phyloP scores from a whole-genome alignment of 2,797 vertebrate species.

The Pseudochirops cupreus region DNA sequence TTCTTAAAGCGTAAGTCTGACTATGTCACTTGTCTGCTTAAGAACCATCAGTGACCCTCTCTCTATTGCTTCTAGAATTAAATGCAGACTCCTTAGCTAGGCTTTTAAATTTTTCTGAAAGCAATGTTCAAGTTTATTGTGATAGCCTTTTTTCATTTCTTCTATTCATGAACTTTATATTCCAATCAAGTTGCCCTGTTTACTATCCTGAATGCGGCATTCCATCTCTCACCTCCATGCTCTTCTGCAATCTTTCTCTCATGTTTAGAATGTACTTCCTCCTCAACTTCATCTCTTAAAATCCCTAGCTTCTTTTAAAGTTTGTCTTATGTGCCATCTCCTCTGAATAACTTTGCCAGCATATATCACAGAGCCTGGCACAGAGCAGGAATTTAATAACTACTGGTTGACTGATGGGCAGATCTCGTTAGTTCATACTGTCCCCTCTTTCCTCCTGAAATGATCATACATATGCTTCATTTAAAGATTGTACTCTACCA shows the following conservation, averaged over 20 bases:
- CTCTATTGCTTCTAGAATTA: not conserved
- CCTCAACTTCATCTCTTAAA: not conserved
- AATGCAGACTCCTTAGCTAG: not conserved
- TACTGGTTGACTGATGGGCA: not conserved
- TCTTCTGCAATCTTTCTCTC: not conserved
- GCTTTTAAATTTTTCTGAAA: not conserved
- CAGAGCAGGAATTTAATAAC: not conserved
- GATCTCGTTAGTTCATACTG: not conserved
- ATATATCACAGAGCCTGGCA: not conserved
- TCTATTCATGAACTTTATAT: not conserved
- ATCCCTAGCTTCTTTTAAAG: not conserved
- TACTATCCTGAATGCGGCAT: not conserved
- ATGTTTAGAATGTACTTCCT: not conserved
- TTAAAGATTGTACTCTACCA: not conserved
- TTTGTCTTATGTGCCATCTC: not conserved
- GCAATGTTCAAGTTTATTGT: not conserved
- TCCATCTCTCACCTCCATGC: too few relatives aligned
- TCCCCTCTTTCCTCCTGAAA: not conserved
- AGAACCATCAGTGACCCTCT: not conserved
- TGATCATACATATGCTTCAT: not conserved
- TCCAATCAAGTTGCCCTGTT: not conserved
- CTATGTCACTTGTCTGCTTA: not conserved
- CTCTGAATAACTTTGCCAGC: not conserved
- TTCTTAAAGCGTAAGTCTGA: not conserved
- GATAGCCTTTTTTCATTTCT: not conserved